Evolutionary conservation across 2,888 invertebrate species (phyloP).

Genomic region (Agriopis leucophaearia): DNA sequence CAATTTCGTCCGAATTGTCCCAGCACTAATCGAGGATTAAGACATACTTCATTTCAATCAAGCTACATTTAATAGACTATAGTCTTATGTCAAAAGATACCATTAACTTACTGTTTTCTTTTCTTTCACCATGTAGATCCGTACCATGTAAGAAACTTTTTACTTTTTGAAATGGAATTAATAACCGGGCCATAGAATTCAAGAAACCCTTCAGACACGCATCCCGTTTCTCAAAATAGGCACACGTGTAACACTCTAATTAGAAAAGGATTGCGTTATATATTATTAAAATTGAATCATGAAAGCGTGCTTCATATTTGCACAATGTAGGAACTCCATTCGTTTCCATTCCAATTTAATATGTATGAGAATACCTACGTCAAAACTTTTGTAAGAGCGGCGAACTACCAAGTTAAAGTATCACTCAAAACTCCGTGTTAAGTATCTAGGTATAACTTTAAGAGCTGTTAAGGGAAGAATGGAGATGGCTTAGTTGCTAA

Average conservation of each 20-base stretch:
- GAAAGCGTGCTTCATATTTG: slow-evolving; percentile 51
- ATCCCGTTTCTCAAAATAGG: slow-evolving; percentile 1
- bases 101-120: no score
- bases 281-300: slow-evolving; percentile 51
- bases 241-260: slow-evolving; percentile 25
- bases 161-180: no score
- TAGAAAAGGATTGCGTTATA: slow-evolving; percentile 46
- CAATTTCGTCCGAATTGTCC: no score
- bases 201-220: neutral
- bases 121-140: no score
- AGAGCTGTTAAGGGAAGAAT: slow-evolving; percentile 41
- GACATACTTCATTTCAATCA: no score
- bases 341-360: slow-evolving; percentile 65
- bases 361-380: slow-evolving; percentile 67
- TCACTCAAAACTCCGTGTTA: slow-evolving; percentile 49
- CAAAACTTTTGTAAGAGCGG: slow-evolving; percentile 62
- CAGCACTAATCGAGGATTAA: no score
- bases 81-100: no score
- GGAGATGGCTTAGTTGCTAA: slow-evolving; percentile 29
- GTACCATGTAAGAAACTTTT: no score
- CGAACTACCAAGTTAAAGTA: slow-evolving; percentile 65
- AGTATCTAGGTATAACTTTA: slow-evolving; percentile 61
- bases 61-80: no score
- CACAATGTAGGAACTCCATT: slow-evolving; percentile 57
- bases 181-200: neutral